Percentiles rank a stretch among this genome's conserved stretches.
These are phyloP conservation scores for Sphinx pinastri DNA, from an alignment of 2,888 invertebrate genomes.

Conservation along the genomic window DNA sequence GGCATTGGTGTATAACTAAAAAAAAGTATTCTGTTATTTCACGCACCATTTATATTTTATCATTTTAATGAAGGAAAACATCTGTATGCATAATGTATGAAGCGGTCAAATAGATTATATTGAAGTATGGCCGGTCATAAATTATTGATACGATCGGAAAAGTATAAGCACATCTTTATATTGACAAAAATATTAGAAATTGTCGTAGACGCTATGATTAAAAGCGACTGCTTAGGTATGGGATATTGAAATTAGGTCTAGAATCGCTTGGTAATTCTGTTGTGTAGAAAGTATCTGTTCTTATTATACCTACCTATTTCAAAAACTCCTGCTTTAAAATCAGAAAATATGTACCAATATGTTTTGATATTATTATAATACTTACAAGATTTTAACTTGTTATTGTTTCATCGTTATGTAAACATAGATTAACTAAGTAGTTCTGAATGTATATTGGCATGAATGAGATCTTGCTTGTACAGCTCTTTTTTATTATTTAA, in stretches of 20 bases:
- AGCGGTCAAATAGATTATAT: conserved; percentile 17
- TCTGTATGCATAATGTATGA: conserved; percentile 16
- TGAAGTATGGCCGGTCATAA: conserved; percentile 13
- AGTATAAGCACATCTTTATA: not conserved
- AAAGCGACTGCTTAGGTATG: not conserved
- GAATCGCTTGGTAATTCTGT: no score
- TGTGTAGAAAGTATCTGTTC: no score
- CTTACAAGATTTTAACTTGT: no score
- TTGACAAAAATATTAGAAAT: not conserved
- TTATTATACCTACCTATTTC: no score
- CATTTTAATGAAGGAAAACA: conserved; percentile 10
- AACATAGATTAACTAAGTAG: no score
- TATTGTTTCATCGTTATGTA: no score
- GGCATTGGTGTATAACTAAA: not conserved
- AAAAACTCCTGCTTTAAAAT: no score
- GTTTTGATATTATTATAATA: no score
- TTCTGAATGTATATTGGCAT: no score
- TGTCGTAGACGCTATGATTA: not conserved
- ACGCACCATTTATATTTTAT: not conserved
- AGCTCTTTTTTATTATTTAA: no score
- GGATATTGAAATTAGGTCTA: not conserved
- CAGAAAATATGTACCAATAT: no score
- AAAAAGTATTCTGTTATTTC: not conserved
- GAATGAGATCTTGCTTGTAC: no score
- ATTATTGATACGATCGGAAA: conserved; percentile 4